A percentile compares a stretch with the other conserved stretches of the same genome.
Conservation (phyloP, 2,888 invertebrate species). For the Odontocolon sp. region DNA sequence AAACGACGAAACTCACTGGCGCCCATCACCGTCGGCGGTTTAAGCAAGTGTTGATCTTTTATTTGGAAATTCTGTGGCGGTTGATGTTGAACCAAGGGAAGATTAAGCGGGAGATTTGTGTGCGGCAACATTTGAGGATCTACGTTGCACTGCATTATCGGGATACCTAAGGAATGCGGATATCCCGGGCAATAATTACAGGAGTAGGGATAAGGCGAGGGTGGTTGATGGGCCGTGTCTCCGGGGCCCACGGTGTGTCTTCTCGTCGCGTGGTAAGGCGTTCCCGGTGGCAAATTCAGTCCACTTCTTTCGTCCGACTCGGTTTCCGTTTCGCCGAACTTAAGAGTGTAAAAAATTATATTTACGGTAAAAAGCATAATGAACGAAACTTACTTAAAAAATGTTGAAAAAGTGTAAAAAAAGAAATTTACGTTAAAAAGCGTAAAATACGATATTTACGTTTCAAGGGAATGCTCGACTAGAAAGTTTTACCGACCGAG, state of each 20-base stretch:
- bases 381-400: too few species aligned
- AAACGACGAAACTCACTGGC: slow-evolving; percentile 83
- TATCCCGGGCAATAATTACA: slow-evolving; percentile 75
- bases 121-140: slow-evolving; percentile 86
- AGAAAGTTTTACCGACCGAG: too few species aligned
- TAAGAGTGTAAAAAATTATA: too few species aligned
- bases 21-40: slow-evolving; percentile 95
- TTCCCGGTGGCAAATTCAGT: slow-evolving; percentile 75
- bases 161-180: slow-evolving; percentile 71
- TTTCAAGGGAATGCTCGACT: too few species aligned
- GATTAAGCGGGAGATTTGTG: slow-evolving; percentile 91
- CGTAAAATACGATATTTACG: too few species aligned
- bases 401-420: too few species aligned
- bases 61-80: slow-evolving; percentile 93
- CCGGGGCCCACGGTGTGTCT: slow-evolving; percentile 97
- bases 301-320: slow-evolving; percentile 79
- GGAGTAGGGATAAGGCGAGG: slow-evolving; percentile 75
- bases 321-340: slow-evolving; percentile 82
- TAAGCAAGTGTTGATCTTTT: slow-evolving; percentile 95
- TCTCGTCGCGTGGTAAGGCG: slow-evolving; percentile 85
- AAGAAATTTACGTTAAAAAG: too few species aligned
- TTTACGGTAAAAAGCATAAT: too few species aligned
- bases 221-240: slow-evolving; percentile 90
- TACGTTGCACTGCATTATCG: slow-evolving; percentile 74
- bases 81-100: slow-evolving; percentile 92